A percentile compares a stretch with the other conserved stretches of the same genome.
Conservation (phyloP, 2,797 vertebrate genomes). For the Enteromius argenteus region DNA sequence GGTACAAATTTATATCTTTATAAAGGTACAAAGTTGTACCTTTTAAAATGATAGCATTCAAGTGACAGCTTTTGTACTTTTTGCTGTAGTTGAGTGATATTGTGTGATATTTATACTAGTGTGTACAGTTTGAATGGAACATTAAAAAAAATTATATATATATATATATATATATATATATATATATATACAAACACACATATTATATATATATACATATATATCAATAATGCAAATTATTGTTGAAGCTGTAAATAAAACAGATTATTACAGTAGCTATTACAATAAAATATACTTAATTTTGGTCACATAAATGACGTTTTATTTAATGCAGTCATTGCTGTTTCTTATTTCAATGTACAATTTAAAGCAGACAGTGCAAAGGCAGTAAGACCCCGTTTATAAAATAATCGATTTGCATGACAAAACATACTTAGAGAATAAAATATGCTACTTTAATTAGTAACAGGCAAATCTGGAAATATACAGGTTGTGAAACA, state of each 20-base stretch:
- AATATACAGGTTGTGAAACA: background rate
- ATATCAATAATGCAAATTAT: background rate
- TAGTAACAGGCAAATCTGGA: background rate
- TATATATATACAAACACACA: no score
- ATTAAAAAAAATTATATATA: no score
- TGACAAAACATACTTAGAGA: background rate
- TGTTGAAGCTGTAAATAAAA: background rate
- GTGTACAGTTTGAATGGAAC: background rate
- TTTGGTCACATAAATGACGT: background rate
- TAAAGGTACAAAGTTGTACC: background rate
- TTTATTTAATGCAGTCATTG: background rate
- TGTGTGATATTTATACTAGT: background rate
- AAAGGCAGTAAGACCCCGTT: background rate
- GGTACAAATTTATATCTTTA: no score
- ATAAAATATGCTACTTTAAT: constrained; percentile 10
- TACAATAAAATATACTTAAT: background rate
- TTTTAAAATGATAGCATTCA: background rate
- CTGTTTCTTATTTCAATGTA: background rate
- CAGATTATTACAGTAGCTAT: background rate
- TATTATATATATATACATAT: no score
- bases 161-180: no score
- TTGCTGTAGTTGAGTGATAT: background rate
- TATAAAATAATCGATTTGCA: background rate
- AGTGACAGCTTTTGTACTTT: background rate
- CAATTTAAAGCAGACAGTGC: background rate